Conservation (phyloP, 2,797 vertebrate species). For the Fundulus diaphanus region DNA sequence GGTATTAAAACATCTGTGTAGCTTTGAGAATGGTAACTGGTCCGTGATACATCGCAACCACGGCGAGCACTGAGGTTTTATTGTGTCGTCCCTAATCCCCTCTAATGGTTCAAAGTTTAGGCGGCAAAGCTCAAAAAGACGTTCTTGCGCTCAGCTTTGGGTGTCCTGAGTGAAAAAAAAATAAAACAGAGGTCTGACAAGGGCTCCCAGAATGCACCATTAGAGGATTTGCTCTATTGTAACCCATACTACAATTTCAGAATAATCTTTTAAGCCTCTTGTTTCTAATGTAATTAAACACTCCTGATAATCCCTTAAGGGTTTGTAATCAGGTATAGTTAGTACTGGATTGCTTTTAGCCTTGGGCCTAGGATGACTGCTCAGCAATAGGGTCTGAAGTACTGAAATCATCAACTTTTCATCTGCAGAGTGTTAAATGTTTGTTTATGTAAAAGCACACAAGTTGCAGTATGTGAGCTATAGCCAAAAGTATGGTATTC, state of each 20-base stretch:
- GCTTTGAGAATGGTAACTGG: not conserved
- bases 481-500: not conserved
- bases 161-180: conserved; percentile 10
- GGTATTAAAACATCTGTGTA: not conserved
- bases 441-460: not conserved
- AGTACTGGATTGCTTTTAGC: conserved; percentile 16
- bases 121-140: not conserved
- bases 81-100: conserved; percentile 34
- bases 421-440: not conserved
- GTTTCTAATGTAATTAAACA: conserved; percentile 80
- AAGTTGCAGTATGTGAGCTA: not conserved
- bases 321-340: conserved; percentile 26
- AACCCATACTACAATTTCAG: conserved; percentile 64
- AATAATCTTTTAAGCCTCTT: conserved; percentile 80
- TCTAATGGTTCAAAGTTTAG: conserved; percentile 36
- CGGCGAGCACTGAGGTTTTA: conserved; percentile 27
- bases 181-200: not conserved
- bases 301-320: conserved; percentile 43
- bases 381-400: conserved; percentile 17
- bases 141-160: conserved; percentile 9
- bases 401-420: not conserved
- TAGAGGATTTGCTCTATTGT: conserved; percentile 62
- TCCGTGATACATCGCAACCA: conserved; percentile 49
- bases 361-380: conserved; percentile 38
- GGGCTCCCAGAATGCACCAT: conserved; percentile 43